Conservation (phyloP, 2,113 vertebrate species). For the Pseudorasbora parva region DNA sequence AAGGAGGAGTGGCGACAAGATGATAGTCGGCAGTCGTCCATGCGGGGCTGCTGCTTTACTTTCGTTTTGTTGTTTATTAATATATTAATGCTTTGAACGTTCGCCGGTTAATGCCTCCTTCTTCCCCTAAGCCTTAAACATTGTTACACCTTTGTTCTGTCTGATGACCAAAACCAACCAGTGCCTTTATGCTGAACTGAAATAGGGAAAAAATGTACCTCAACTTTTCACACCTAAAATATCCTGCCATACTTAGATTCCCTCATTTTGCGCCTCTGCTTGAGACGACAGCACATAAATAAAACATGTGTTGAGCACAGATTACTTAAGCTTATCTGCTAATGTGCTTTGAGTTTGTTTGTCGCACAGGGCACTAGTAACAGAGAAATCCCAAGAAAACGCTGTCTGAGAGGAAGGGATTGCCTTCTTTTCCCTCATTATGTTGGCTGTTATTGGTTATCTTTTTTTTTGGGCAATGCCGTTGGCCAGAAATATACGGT, state of each 20-base stretch:
- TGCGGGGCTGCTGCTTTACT: too few species aligned
- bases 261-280: slow-evolving; percentile 33
- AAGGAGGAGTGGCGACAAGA: too few species aligned
- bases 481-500: slow-evolving; percentile 6
- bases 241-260: slow-evolving; percentile 45
- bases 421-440: slow-evolving; percentile 18
- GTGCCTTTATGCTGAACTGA: slow-evolving; percentile 7
- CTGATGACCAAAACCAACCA: background rate
- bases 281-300: slow-evolving; percentile 45
- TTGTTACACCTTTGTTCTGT: background rate
- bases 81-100: too few species aligned
- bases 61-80: too few species aligned
- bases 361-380: background rate
- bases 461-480: background rate
- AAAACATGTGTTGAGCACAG: slow-evolving; percentile 45
- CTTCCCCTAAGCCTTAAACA: too few species aligned
- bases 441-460: slow-evolving; percentile 3
- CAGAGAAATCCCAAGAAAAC: slow-evolving; percentile 22
- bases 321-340: slow-evolving; percentile 45
- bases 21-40: too few species aligned
- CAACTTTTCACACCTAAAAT: slow-evolving; percentile 41
- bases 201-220: slow-evolving; percentile 37
- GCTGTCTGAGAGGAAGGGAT: background rate
- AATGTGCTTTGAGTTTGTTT: slow-evolving; percentile 38
- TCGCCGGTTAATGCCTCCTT: too few species aligned